Evolutionary conservation across 2,113 vertebrate genomes (phyloP), one percentile per base, ranked within the genome.

Genomic region (Dryoscopus gambensis): DNA sequence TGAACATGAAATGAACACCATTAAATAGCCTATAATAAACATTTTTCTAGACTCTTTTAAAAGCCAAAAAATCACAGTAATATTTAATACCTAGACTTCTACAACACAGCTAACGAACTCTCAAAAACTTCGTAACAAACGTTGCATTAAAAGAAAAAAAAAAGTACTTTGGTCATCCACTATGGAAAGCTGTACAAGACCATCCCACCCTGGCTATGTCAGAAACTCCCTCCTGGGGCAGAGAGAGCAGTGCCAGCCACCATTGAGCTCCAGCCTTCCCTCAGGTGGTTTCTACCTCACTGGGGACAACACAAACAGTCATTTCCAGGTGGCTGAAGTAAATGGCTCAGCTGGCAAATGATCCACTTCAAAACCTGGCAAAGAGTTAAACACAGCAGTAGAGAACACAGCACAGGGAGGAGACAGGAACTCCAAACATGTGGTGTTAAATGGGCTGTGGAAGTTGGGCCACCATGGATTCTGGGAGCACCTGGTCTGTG

Each of bases 361-460:
- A 35, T 46, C 53, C 50, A 30, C 28, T 70, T 84, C 39, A 86
- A 74, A 89, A 80, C 25, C 31, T 13, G 12, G 13, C 31, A 53
- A 40, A 65, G 35, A 67, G 24, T 70, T 84, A 82, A 75, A 63
- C 4, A 3, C 0, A 0, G 9, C n/a, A 71, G 52, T 13, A 67
- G 13, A 35, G 47, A 84, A 31, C n/a, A 71, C 2, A 8, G 40
- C 0, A 1, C 39, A 25, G 0, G 5, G 23, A 74, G 35, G 21
- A 92, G 50, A 44, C 0, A 0, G 28, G 39, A 67, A 11, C 3
- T 6, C 37, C 0, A 0, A 89, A 50, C 22, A 52, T 0, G 0
- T 0, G 1, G 69, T 2, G 1, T 53, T 52, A 60, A 42, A 22
- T 5, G 1, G 13, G 21, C 44, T 49, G 14, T 7, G 2, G 50